Percentiles rank a stretch among this genome's conserved stretches.
Conservation (phyloP, 2,797 vertebrate species). For the Pyrocephalus nanus region DNA sequence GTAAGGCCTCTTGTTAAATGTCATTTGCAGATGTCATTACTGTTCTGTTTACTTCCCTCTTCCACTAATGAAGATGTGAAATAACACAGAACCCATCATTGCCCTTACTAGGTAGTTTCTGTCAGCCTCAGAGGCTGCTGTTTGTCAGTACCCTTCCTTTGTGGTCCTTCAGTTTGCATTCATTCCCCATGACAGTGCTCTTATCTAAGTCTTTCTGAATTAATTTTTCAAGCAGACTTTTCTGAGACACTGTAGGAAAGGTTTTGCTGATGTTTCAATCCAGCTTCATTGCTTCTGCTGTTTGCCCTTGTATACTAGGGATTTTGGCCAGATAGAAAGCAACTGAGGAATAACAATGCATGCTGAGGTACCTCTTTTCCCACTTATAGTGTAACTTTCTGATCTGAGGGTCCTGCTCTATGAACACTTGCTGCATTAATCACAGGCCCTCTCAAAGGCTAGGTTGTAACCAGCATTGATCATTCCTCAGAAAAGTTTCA, state of each 20-base stretch:
- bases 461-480: not conserved
- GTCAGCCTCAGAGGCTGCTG: not conserved
- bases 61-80: constrained; percentile 39
- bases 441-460: not conserved
- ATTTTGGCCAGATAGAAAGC: not conserved
- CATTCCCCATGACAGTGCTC: not conserved
- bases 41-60: constrained; percentile 22
- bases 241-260: not conserved
- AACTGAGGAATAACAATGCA: not conserved
- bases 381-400: not conserved
- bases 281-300: not conserved
- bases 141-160: not conserved
- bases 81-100: not conserved
- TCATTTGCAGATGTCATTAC: constrained; percentile 31
- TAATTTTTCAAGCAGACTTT: constrained; percentile 33
- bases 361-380: not conserved
- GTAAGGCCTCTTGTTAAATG: constrained; percentile 9
- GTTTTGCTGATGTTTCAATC: not conserved
- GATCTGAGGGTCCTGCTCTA: not conserved
- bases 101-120: not conserved
- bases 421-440: not conserved
- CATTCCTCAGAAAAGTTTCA: not conserved
- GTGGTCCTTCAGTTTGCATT: not conserved
- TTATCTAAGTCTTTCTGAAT: constrained; percentile 5
- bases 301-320: not conserved